Evolutionary conservation across 2,888 invertebrate genomes (phyloP).

Genomic region (Acleris emargana): DNA sequence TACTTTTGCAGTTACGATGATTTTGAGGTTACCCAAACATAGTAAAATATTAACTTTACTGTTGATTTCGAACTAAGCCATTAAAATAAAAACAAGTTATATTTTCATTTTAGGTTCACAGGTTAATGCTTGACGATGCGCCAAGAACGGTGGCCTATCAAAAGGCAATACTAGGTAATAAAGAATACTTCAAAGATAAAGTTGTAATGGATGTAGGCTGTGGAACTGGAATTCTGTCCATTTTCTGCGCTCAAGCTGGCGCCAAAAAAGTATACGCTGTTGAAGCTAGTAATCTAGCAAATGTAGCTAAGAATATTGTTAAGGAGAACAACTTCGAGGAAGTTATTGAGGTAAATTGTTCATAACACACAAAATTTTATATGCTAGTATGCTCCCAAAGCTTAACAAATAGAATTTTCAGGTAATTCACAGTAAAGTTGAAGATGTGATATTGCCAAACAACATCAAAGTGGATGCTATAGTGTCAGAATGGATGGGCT

Average conservation of each 20-base stretch:
- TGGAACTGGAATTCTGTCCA: conserved; percentile 94
- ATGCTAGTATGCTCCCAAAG: background rate
- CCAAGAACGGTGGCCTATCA: conserved; percentile 91
- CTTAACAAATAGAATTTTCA: conserved; percentile 48
- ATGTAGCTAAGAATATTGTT: conserved; percentile 86
- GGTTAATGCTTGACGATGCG: conserved; percentile 90
- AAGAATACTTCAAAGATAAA: conserved; percentile 88
- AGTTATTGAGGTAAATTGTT: conserved; percentile 84
- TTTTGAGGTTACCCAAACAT: conserved; percentile 84
- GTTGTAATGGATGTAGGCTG: conserved; percentile 93
- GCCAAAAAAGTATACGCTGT: conserved; percentile 93
- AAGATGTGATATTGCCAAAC: conserved; percentile 87
- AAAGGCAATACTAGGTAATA: conserved; percentile 89
- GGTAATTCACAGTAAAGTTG: conserved; percentile 90
- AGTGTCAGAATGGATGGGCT: conserved; percentile 99
- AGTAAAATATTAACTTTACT: background rate
- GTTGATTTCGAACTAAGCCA: background rate
- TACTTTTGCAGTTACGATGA: conserved; percentile 90
- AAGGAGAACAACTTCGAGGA: conserved; percentile 88
- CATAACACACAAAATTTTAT: background rate
- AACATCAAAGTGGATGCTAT: conserved; percentile 92
- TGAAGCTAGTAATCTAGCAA: conserved; percentile 90
- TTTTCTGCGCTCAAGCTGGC: conserved; percentile 96
- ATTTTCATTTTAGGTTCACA: conserved; percentile 86
- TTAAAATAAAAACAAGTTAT: background rate